Percentiles rank a stretch among this genome's conserved stretches.
phyloP scores from a whole-genome alignment of 1,140 invertebrate genomes.

The Orchestia grillus region DNA sequence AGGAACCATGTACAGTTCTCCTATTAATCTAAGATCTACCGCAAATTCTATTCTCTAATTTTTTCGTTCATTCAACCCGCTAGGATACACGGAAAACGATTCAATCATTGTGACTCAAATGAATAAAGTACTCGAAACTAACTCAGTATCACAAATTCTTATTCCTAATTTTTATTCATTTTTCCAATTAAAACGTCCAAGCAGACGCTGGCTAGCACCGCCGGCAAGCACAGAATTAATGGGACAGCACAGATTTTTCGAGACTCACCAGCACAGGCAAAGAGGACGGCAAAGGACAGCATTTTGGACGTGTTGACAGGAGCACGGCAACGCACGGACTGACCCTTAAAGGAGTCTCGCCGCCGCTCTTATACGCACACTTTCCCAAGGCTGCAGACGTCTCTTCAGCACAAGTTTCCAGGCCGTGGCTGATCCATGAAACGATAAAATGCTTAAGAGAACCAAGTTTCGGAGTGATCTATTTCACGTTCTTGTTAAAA shows the following conservation, averaged over 20 bases:
- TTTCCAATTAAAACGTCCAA: not conserved
- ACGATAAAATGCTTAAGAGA: not conserved
- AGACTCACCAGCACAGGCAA: constrained; percentile 43
- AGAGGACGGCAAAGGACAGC: constrained; percentile 37
- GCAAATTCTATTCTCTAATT: not conserved
- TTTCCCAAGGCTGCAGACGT: constrained; percentile 37
- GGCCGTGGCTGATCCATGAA: not conserved
- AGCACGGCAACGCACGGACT: constrained; percentile 41
- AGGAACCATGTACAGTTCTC: not conserved
- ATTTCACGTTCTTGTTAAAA: not conserved
- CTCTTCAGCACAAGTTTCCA: constrained; percentile 25
- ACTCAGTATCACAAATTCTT: not conserved
- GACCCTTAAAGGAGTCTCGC: constrained; percentile 6
- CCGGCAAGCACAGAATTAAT: constrained; percentile 7
- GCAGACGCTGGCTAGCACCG: not conserved
- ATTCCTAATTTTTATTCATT: not conserved
- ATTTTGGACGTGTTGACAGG: constrained; percentile 37
- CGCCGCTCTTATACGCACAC: constrained; percentile 18
- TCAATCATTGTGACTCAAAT: not conserved
- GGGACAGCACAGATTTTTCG: not conserved
- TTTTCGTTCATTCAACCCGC: not conserved
- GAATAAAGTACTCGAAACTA: not conserved
- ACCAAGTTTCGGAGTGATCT: not conserved
- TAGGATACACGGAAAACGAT: not conserved
- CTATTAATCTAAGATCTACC: not conserved